A percentile compares a stretch with the other conserved stretches of the same genome.
Evolutionary conservation across 2,797 vertebrate genomes (phyloP).

Genomic region (Podarcis lilfordi): DNA sequence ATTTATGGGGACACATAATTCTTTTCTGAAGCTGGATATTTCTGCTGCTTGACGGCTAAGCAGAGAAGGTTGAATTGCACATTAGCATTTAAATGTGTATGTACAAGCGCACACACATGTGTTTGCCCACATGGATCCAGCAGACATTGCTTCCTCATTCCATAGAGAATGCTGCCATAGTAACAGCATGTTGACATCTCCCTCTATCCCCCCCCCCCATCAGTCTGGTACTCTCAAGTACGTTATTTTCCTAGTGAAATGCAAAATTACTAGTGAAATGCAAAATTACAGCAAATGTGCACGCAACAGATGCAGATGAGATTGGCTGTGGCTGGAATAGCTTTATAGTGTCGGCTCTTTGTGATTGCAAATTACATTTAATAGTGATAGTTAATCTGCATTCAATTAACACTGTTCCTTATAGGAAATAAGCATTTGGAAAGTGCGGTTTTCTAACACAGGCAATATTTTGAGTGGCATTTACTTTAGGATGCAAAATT

Average conservation of each 20-base stretch:
- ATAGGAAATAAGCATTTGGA: conserved; percentile 11
- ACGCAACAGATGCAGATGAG: accelerated
- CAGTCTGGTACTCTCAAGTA: conserved; percentile 2
- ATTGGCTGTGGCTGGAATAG: not conserved
- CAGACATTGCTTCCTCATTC: too few species aligned
- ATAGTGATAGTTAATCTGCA: conserved; percentile 31
- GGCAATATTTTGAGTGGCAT: not conserved
- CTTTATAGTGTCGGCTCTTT: accelerated
- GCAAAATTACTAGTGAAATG: not conserved
- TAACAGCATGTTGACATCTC: conserved; percentile 68
- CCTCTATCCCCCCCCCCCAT: conserved; percentile 37
- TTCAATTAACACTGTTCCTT: conserved; percentile 38
- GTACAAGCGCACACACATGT: conserved; percentile 46
- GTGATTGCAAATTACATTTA: conserved; percentile 1
- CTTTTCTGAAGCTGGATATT: not conserved
- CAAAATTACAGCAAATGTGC: accelerated
- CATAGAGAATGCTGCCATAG: conserved; percentile 64
- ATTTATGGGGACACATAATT: not conserved
- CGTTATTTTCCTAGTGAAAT: not conserved
- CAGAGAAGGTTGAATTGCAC: conserved; percentile 57
- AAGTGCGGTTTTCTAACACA: conserved; percentile 5
- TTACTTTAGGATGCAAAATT: not conserved
- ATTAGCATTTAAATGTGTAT: conserved; percentile 55
- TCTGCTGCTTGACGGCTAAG: conserved; percentile 56
- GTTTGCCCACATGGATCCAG: not conserved